Evolutionary conservation across 2,797 vertebrate species (phyloP).

Genomic region (Hipposideros larvatus): DNA sequence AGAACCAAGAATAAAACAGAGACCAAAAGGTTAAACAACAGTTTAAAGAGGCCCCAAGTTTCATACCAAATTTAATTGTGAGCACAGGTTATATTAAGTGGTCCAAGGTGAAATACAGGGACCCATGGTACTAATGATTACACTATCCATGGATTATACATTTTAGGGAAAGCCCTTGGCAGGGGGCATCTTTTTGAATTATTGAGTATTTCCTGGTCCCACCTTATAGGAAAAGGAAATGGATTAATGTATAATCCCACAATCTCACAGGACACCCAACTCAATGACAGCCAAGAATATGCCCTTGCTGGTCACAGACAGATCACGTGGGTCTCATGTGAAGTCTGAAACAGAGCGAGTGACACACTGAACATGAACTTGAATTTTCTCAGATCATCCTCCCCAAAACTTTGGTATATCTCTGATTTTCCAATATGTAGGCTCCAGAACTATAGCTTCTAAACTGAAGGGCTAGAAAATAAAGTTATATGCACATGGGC

Average conservation of each 20-base stretch:
- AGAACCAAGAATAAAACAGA: constrained; percentile 54
- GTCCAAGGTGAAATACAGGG: background rate
- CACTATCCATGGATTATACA: background rate
- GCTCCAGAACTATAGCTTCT: background rate
- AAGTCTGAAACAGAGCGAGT: background rate
- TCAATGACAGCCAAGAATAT: background rate
- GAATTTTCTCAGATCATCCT: constrained; percentile 13
- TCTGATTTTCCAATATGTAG: background rate
- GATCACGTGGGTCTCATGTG: background rate
- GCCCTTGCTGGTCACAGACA: background rate
- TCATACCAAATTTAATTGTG: constrained; percentile 48
- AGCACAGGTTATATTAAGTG: background rate
- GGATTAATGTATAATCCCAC: background rate
- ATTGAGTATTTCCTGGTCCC: background rate
- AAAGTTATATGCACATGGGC: background rate
- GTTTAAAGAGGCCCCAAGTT: constrained; percentile 9
- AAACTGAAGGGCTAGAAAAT: background rate
- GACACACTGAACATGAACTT: background rate
- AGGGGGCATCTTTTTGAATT: background rate
- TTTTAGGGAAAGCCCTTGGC: background rate
- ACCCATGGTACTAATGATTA: background rate
- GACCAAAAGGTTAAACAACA: constrained; percentile 18
- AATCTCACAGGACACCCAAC: background rate
- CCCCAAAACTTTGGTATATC: background rate
- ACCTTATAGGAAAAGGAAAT: background rate